Evolutionary conservation across 2,888 invertebrate genomes (phyloP), one percentile per base, ranked within the genome.

Genomic region (Cephus sareptanus): DNA sequence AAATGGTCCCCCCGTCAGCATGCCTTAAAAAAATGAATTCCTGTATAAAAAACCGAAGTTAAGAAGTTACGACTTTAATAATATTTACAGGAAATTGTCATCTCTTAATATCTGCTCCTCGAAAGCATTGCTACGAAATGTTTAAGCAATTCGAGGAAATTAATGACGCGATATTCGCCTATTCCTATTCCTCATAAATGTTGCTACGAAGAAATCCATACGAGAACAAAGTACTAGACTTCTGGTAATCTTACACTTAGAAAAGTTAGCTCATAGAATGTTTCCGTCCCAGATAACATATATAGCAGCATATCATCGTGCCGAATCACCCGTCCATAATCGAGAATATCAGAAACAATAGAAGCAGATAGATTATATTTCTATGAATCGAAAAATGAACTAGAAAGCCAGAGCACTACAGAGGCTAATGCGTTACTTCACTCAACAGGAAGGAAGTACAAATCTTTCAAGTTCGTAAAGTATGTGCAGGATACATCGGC

Each of bases 391-490:
- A 56, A 56, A 56, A 4, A 23, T 23, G 4, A 56, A 56, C 6
- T 23, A 56, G 23, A 56, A 23, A 56, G 23, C 9, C 15, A 15
- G 1, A 56, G 9, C 23, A 23, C 40, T 23, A 9, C 23, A 56
- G 40, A 56, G 9, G 6, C 23, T 6, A 56, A 56, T 2, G 40
- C 15, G 23, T 23, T 23, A 56, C 40, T 56, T 56, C 6, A 23
- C 40, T 23, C 23, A 56, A 56, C 40, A 56, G 68, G 30, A 35
- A 35, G 74, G 74, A 69, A 74, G 69, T 70, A 75, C 40, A 76
- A 33, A 73, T 77, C 73, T 77, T 77, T 77, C 73, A 77, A 33
- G 30, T 56, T 4, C 23, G 23, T 56, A 74, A 37, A 35, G 30
- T 73, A 37, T 31, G 23, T 40, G 15, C 71, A 33, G 23, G 33